Evolutionary conservation across 1,140 invertebrate species (phyloP).

Genomic region (Anastrepha ludens): DNA sequence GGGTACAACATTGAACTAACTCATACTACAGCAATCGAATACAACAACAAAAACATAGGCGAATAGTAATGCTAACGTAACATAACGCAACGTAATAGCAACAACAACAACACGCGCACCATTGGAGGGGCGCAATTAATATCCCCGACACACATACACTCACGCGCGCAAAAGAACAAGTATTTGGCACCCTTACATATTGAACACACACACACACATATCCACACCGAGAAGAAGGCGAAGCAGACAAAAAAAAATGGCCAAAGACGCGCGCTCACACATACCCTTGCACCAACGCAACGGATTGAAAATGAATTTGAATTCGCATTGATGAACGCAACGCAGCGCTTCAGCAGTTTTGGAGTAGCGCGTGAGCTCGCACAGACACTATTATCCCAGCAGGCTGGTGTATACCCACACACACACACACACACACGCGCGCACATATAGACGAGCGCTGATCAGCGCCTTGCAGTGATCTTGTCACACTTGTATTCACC

Average conservation of each 20-base stretch:
- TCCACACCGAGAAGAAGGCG: no score
- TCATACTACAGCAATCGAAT: not conserved
- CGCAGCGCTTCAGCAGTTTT: not conserved
- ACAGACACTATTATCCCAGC: not conserved
- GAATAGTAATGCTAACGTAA: conserved; percentile 38
- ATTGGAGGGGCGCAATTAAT: conserved; percentile 1
- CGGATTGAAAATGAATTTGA: conserved; percentile 29
- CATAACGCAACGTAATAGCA: not conserved
- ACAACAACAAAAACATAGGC: not conserved
- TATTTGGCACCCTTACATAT: conserved; percentile 42
- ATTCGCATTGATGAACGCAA: conserved; percentile 6
- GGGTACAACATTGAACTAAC: not conserved
- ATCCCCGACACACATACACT: not conserved
- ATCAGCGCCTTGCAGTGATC: not conserved
- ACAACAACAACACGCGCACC: not conserved
- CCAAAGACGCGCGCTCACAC: not conserved
- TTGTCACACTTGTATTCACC: conserved; percentile 20
- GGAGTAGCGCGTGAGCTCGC: not conserved
- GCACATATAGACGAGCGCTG: not conserved
- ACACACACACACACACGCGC: not conserved
- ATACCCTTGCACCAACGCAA: not conserved
- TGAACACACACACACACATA: not conserved
- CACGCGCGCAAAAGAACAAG: not conserved
- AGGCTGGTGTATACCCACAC: not conserved
- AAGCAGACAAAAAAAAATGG: not conserved